Evolutionary conservation across 2,113 vertebrate species (phyloP).

Genomic region (Ptyas mucosa): DNA sequence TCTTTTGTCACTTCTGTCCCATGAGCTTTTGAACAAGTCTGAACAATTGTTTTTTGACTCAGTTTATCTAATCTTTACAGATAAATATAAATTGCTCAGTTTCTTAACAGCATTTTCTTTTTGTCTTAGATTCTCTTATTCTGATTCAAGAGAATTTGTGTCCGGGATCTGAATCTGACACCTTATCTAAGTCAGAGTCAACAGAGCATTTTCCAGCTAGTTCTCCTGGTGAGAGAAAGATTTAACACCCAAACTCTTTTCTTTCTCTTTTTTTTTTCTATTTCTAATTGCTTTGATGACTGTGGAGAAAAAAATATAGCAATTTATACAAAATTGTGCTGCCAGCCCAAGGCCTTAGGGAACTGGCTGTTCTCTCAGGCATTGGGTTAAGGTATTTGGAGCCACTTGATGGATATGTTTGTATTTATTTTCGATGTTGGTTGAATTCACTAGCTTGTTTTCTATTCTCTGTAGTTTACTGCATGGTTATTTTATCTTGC

Average conservation of each 20-base stretch:
- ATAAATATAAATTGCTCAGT: not conserved
- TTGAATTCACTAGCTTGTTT: not conserved
- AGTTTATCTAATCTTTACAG: not conserved
- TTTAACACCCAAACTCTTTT: not conserved
- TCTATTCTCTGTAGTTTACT: not conserved
- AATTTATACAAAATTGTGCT: not conserved
- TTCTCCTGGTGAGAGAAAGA: constrained; percentile 71
- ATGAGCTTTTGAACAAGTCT: constrained; percentile 16
- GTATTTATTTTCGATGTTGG: not conserved
- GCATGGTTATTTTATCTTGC: not conserved
- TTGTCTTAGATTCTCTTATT: constrained; percentile 81
- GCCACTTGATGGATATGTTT: not conserved
- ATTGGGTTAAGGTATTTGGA: not conserved
- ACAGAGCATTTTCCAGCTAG: constrained; percentile 65
- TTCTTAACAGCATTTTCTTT: constrained; percentile 2
- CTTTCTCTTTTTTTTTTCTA: not conserved
- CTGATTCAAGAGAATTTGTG: constrained; percentile 78
- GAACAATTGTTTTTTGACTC: not conserved
- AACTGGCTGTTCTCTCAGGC: not conserved
- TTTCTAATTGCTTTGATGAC: not conserved
- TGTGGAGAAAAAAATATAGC: not conserved
- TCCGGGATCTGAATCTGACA: constrained; percentile 77
- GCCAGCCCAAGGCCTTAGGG: not conserved
- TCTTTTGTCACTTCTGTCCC: not conserved
- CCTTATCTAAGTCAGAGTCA: constrained; percentile 61